Evolutionary conservation across 2,888 invertebrate species (phyloP).

Genomic region (Hedychridium roseum): DNA sequence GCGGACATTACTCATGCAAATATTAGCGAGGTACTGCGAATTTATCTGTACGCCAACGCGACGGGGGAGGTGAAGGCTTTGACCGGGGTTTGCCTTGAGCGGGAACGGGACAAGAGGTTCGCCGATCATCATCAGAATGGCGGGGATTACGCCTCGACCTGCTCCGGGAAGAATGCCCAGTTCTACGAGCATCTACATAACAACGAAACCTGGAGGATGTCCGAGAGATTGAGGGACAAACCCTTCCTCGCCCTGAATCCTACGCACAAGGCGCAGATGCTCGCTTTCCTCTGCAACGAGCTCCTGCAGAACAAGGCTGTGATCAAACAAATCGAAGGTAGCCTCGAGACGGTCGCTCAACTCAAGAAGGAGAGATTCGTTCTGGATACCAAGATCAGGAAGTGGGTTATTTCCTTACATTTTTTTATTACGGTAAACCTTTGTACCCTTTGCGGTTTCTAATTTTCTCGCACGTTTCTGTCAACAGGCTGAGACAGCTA

Average conservation of each 20-base stretch:
- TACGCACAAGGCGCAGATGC: constrained; percentile 85
- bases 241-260: constrained; percentile 88
- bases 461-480: constrained; percentile 15
- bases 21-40: constrained; percentile 88
- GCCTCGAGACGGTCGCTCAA: constrained; percentile 86
- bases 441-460: constrained; percentile 9
- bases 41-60: constrained; percentile 90
- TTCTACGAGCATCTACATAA: constrained; percentile 81
- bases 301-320: constrained; percentile 92
- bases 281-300: constrained; percentile 94
- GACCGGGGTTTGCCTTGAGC: constrained; percentile 82
- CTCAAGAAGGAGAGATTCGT: constrained; percentile 91
- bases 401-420: constrained; percentile 68
- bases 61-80: constrained; percentile 85
- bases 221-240: constrained; percentile 80
- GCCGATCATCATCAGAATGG: constrained; percentile 85
- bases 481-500: constrained; percentile 71
- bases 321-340: constrained; percentile 86
- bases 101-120: constrained; percentile 80
- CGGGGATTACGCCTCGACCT: constrained; percentile 73
- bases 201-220: constrained; percentile 81
- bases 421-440: constrained; percentile 3
- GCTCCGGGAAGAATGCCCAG: constrained; percentile 77
- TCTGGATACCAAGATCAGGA: constrained; percentile 90
- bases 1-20: constrained; percentile 92